Conservation (phyloP, 64 coral and sea anemone species). For the Cladopsammia gracilis region DNA sequence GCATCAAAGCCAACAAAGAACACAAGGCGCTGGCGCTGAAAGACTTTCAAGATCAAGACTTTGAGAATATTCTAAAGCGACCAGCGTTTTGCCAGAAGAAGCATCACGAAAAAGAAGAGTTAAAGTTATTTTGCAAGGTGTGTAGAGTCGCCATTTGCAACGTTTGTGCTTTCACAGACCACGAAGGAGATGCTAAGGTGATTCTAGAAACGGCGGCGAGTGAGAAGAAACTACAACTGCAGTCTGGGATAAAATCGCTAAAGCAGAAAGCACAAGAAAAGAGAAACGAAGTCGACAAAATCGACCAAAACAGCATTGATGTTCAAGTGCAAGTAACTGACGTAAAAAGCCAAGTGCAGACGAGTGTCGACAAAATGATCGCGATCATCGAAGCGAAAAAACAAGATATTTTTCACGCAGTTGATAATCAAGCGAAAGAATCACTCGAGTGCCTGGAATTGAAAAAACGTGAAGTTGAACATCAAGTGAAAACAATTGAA, state of each 20-base stretch:
- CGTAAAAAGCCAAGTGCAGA: too few relatives aligned
- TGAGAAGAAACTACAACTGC: not conserved
- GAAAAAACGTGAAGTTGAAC: not conserved
- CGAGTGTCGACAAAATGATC: too few relatives aligned
- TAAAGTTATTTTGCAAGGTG: not conserved
- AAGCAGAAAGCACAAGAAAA: not conserved
- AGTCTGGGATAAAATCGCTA: not conserved
- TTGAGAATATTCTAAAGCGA: conserved; percentile 2
- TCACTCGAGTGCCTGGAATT: not conserved
- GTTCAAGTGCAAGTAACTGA: not conserved
- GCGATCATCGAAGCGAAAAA: too few relatives aligned
- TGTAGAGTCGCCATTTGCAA: not conserved
- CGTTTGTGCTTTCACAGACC: not conserved
- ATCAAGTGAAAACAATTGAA: too few relatives aligned
- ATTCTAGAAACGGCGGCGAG: not conserved
- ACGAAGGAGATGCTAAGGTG: not conserved
- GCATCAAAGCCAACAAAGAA: not conserved
- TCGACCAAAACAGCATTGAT: not conserved
- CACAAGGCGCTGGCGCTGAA: conserved; percentile 4
- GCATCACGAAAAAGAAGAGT: too few relatives aligned
- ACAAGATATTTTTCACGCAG: not conserved
- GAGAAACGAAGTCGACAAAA: not conserved
- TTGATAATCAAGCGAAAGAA: not conserved
- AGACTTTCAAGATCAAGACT: conserved; percentile 22
- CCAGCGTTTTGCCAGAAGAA: not conserved